Evolutionary conservation across 2,797 vertebrate species (phyloP).

Genomic region (Lithobates pipiens): DNA sequence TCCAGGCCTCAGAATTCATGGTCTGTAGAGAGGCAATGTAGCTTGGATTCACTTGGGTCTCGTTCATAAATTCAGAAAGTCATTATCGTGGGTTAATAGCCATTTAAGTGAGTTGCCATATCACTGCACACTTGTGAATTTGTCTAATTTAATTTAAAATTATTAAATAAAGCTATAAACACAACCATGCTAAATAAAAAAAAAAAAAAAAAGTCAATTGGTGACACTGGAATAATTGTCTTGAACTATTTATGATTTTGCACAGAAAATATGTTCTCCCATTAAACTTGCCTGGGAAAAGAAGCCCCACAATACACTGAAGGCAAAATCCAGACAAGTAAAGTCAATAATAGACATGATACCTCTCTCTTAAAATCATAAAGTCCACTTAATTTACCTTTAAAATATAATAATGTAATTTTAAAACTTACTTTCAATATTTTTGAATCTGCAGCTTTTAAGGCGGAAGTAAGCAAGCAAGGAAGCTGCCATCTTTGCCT

Average conservation of each 20-base stretch:
- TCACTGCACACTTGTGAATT: slow-evolving; percentile 31
- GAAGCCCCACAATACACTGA: too few relatives aligned
- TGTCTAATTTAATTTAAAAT: slow-evolving; percentile 39
- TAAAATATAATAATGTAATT: too few relatives aligned
- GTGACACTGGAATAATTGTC: not conserved
- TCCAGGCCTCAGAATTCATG: slow-evolving; percentile 1
- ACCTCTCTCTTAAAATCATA: too few relatives aligned
- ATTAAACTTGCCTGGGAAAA: not conserved
- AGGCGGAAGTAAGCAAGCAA: too few relatives aligned
- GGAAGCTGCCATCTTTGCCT: too few relatives aligned
- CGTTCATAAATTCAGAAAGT: slow-evolving; percentile 14
- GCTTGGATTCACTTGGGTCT: slow-evolving; percentile 19
- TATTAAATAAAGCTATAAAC: slow-evolving; percentile 17
- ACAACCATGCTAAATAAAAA: not conserved
- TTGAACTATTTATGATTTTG: not conserved
- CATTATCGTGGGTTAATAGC: slow-evolving; percentile 30
- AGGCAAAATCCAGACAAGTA: too few relatives aligned
- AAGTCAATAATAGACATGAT: too few relatives aligned
- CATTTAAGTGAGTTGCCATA: slow-evolving; percentile 20
- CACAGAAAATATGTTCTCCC: not conserved
- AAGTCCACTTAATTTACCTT: too few relatives aligned
- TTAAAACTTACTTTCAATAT: too few relatives aligned
- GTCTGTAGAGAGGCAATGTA: slow-evolving; percentile 7
- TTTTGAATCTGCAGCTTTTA: too few relatives aligned
- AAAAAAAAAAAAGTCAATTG: not conserved